Conservation (phyloP, 2,797 vertebrate species). For the Gambusia yucatana region DNA sequence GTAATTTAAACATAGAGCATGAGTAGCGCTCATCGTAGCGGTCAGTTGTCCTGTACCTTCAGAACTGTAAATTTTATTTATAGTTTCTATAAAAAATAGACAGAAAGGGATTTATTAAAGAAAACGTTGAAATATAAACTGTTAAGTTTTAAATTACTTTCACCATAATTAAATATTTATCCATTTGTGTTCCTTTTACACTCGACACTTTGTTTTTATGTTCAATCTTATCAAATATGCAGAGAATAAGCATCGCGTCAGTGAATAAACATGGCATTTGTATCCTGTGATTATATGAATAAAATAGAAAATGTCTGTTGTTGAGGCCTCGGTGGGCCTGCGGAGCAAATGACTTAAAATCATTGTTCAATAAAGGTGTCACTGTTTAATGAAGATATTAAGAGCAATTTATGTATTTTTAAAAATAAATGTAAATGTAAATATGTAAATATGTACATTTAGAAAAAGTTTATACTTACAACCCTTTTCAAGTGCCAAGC, state of each 20-base stretch:
- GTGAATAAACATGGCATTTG: neutral
- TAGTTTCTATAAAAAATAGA: neutral
- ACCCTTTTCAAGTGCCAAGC: neutral
- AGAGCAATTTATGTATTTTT: neutral
- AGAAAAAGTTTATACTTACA: slow-evolving; percentile 52
- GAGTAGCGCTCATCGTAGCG: neutral
- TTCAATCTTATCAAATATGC: neutral
- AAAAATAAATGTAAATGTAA: neutral
- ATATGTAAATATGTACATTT: neutral
- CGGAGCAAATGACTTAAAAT: slow-evolving; percentile 1
- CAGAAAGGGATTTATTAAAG: neutral
- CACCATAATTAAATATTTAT: neutral
- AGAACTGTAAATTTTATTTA: neutral
- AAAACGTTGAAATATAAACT: neutral
- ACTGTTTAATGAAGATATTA: neutral
- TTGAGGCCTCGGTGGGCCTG: neutral
- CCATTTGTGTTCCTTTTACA: neutral
- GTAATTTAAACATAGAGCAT: neutral
- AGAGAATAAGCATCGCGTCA: neutral
- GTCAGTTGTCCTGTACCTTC: neutral
- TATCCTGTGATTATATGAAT: neutral
- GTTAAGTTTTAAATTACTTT: neutral
- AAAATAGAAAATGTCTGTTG: neutral
- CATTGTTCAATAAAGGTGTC: neutral
- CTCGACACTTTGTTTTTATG: neutral